Conservation (phyloP, 2,888 invertebrate species). For the Bibio marci region DNA sequence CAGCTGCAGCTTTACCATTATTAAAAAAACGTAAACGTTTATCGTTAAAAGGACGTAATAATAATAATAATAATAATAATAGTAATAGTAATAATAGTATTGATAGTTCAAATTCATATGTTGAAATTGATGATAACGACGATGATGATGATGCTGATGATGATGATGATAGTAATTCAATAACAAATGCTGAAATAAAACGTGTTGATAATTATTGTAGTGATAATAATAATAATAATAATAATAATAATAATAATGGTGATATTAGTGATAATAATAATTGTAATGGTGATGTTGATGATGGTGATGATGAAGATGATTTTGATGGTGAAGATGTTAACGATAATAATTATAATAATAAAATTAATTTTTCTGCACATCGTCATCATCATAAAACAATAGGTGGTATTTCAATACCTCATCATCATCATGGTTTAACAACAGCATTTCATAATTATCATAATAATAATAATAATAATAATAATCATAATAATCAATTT, state of each 20-base stretch:
- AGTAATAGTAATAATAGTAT: slow-evolving; percentile 2
- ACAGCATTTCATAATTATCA: slow-evolving; percentile 13
- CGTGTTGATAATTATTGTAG: neutral
- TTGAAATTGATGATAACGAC: slow-evolving; percentile 1
- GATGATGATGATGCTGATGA: neutral
- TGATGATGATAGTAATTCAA: neutral
- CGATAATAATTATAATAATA: neutral
- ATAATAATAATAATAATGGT: slow-evolving; percentile 3
- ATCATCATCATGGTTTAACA: slow-evolving; percentile 9
- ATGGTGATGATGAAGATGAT: neutral
- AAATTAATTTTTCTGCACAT: slow-evolving; percentile 4
- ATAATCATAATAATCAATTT: slow-evolving; percentile 2
- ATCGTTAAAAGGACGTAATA: too few species aligned
- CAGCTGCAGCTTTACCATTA: too few species aligned
- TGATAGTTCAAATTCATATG: slow-evolving; percentile 4
- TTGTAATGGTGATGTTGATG: slow-evolving; percentile 1
- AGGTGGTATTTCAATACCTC: slow-evolving; percentile 12
- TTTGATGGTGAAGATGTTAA: neutral
- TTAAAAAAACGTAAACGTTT: too few species aligned
- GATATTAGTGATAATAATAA: slow-evolving; percentile 3
- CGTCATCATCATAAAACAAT: too few species aligned
- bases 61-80: too few species aligned
- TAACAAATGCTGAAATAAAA: too few species aligned
- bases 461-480: slow-evolving; percentile 8
- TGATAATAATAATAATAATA: slow-evolving; percentile 2